Base-by-base conservation (phyloP, 2,797 vertebrate species). In the Melanotaenia parkinsoni region DNA sequence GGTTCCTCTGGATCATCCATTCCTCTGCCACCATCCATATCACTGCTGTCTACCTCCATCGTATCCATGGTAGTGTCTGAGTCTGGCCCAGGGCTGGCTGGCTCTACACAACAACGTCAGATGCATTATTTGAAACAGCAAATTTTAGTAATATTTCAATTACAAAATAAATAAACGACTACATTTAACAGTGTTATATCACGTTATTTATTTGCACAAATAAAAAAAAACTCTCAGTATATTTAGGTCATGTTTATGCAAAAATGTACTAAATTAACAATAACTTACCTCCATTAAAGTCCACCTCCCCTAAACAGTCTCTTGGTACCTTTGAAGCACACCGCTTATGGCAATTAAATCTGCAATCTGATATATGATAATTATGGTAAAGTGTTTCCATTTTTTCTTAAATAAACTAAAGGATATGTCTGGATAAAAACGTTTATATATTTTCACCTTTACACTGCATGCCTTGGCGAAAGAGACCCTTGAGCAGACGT, bases 391-490 rank as follows among this genome's bases (percentile, higher is more conserved):
- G 20, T 16, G n/a, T 53, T 53, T 38, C 2, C 0, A 2, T 63
- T 24, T 38, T 6, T 33, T 57, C 20, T n/a, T 9, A 10, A 66
- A 58, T 28, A 0, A 66, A 59, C 2, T 30, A 40, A 1, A 47
- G 10, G 8, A 47, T 9, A 47, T 47, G 10, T 61, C 10, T 35
- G 5, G 3, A 50, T 20, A 28, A 0, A 32, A 14, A 14, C 35
- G 8, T 38, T 66, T 9, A 24, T 14, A 22, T 5, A 26, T 2
- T 40, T 70, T 6, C 91, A 97, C 98, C 97, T 96, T 98, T 99
- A 81, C 98, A 99, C 84, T 99, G 98, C 97, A 99, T 97, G 84
- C 98, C 98, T 90, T 99, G 98, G 58, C 98, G 97, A 72, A 99
- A 99, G 37, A 99, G 96, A 43, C 98, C 98, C 88, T 99, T 99